Conservation (phyloP, 2,113 vertebrate genomes). For the Argyrosomus japonicus region DNA sequence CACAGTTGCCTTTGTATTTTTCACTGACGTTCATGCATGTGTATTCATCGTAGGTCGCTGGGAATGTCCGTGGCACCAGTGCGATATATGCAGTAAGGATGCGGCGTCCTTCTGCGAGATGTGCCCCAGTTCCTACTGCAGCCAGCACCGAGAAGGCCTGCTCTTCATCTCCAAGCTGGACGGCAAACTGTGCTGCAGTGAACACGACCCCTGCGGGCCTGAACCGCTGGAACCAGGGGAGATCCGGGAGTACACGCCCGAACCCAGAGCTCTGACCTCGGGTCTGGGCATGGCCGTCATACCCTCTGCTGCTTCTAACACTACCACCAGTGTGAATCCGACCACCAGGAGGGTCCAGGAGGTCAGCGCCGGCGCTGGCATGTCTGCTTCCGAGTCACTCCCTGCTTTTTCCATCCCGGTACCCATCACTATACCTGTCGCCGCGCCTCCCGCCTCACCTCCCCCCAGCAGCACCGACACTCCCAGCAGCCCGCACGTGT, state of each 20-base stretch:
- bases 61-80: conserved; percentile 99
- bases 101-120: conserved; percentile 98
- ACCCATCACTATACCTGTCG: conserved; percentile 68
- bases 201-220: conserved; percentile 96
- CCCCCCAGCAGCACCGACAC: conserved; percentile 39
- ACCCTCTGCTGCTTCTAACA: conserved; percentile 25
- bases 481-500: conserved; percentile 58
- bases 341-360: conserved; percentile 5
- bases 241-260: conserved; percentile 90
- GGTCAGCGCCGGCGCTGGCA: not conserved
- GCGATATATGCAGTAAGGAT: conserved; percentile 92
- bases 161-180: conserved; percentile 98
- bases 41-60: conserved; percentile 88
- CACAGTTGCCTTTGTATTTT: not conserved
- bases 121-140: conserved; percentile 96
- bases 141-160: conserved; percentile 93
- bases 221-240: conserved; percentile 96
- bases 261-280: conserved; percentile 42
- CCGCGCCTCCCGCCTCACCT: conserved; percentile 15
- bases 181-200: conserved; percentile 94
- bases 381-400: conserved; percentile 28
- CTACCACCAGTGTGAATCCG: not conserved
- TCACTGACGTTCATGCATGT: not conserved
- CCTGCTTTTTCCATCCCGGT: conserved; percentile 69
- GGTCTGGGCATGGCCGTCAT: conserved; percentile 74